These are phyloP conservation scores for Rhaphigaster nebulosa DNA, from an alignment of 2,888 invertebrate species.

Conservation along the genomic window DNA sequence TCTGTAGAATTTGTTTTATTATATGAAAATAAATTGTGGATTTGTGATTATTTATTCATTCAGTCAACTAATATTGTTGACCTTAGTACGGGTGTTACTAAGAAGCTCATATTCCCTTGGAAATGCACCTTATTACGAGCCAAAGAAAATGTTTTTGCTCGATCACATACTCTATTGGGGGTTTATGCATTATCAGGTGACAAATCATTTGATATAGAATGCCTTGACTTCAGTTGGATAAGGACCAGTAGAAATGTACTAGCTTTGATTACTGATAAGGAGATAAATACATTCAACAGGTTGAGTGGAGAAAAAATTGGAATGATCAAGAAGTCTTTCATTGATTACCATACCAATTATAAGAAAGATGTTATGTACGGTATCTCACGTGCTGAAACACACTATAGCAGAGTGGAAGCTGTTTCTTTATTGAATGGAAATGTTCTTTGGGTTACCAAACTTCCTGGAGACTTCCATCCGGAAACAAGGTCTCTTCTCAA, in stretches of 20 bases:
- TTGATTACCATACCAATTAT: constrained; percentile 50
- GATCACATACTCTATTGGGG: not conserved
- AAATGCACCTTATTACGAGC: constrained; percentile 42
- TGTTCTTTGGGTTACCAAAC: constrained; percentile 9
- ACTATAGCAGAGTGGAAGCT: constrained; percentile 3
- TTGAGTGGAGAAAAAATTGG: constrained; percentile 1
- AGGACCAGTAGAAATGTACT: constrained; percentile 45
- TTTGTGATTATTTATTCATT: constrained; percentile 38
- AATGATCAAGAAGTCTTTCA: constrained; percentile 29
- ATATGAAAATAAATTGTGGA: constrained; percentile 28
- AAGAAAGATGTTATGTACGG: constrained; percentile 43
- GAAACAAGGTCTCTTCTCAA: constrained; percentile 6
- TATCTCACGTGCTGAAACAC: not conserved
- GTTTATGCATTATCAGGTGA: constrained; percentile 43
- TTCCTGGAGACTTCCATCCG: not conserved
- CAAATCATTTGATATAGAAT: constrained; percentile 29
- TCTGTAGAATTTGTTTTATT: constrained; percentile 53
- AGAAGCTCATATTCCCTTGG: not conserved
- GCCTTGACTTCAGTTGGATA: constrained; percentile 34
- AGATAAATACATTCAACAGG: constrained; percentile 21
- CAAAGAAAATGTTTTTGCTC: constrained; percentile 45
- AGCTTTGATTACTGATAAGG: constrained; percentile 34
- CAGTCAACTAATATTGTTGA: constrained; percentile 25
- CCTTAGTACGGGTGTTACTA: constrained; percentile 16
- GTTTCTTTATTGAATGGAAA: constrained; percentile 31